Evolutionary conservation across 2,797 vertebrate species (phyloP), one percentile per base, ranked within the genome.

Genomic region (Gymnothorax reevesii): DNA sequence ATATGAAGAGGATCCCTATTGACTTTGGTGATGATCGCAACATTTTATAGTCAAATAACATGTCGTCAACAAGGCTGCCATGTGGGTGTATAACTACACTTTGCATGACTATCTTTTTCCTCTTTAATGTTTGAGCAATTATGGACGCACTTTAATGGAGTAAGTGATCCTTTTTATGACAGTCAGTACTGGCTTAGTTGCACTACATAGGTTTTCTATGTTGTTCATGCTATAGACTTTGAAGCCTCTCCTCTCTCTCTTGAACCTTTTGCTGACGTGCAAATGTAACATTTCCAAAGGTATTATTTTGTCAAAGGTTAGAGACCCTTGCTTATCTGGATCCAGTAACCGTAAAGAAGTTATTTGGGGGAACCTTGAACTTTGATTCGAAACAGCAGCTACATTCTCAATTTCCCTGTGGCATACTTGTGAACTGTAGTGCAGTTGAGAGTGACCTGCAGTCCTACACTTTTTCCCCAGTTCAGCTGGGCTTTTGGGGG

Each of bases 401-500:
- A 7, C 79, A 55, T 54, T 86, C 88, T 87, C 75, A 22, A 90
- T 62, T 88, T 87, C 69, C 66, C 59, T 87, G 88, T 33, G 86
- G 71, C 69, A 15, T 25, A 79, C 22, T 54, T 17, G 69, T 17
- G 79, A 86, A 33, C 87, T 12, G 22, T 77, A 87, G 77, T 88
- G 86, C n/a, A 75, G 52, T 20, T 88, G 84, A 82, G 85, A 89
- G 86, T 77, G 66, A 64, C 59, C 84, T 66, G 83, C 54, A 60
- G 85, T 80, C 77, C 22, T 57, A 82, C 86, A 89, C 82, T 85
- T 79, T 88, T 73, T 52, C 75, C 84, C 49, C 75, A 71, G 13
- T 82, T 73, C 20, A 62, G 82, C 88, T 77, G 80, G 27, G 54
- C 33, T 57, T 77, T 49, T 17, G 17, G 64, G 64, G 69, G 33